A percentile compares a stretch with the other conserved stretches of the same genome.
Conservation (phyloP, 2,888 invertebrate species). For the Diarsia dahlii region DNA sequence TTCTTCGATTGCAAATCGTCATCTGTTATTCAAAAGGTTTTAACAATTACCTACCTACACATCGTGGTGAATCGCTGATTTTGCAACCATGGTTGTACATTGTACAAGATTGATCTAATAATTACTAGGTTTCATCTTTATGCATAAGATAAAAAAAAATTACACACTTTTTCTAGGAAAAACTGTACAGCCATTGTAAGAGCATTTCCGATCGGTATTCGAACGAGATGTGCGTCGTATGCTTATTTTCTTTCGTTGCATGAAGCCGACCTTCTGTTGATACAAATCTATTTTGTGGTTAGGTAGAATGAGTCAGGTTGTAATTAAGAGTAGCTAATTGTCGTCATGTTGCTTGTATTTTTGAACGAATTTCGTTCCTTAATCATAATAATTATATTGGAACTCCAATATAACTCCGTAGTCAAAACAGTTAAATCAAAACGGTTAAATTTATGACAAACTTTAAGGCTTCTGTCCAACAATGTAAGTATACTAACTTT, state of each 20-base stretch:
- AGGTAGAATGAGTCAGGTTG: constrained; percentile 48
- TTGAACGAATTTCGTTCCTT: constrained; percentile 7
- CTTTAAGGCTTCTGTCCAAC: neutral
- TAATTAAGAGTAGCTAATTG: constrained; percentile 49
- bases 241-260: neutral
- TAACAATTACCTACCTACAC: neutral
- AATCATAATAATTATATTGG: neutral
- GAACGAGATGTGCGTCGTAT: neutral
- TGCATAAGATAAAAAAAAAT: neutral
- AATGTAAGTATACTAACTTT: no score
- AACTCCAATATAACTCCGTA: neutral
- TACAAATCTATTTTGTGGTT: neutral
- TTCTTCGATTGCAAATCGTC: neutral
- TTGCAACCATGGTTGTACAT: neutral
- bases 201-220: neutral
- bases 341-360: constrained; percentile 34
- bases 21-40: neutral
- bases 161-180: neutral
- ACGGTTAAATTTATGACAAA: neutral
- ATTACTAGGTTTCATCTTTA: neutral
- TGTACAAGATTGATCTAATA: no score
- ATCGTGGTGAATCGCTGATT: neutral
- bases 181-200: neutral
- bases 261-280: neutral
- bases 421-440: neutral